Base-by-base conservation (phyloP, 2,888 invertebrate genomes). In the Molanna angustata region DNA sequence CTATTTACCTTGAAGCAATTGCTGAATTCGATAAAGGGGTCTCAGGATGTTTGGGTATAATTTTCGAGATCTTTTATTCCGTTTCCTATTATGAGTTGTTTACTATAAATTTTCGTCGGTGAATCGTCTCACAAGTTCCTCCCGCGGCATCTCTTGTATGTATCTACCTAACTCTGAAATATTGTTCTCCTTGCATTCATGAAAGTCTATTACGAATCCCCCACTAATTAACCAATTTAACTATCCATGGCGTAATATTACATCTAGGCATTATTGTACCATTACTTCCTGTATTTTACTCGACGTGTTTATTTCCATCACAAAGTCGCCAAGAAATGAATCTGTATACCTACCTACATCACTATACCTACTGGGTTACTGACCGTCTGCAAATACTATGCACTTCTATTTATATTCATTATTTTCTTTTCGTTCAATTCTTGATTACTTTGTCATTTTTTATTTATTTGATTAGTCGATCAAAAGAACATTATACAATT, bases 171-270 rank as follows among this genome's bases (percentile, higher is more conserved):
- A 27, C 27, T 11, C 6, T 27, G 11, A 27, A 27, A 7, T 4
- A 27, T 11, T 27, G 6, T 27, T 27, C 27, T 27, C 11, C 6
- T 27, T 27, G 27, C 27, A 27, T 27, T 4, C 11, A 27, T 27
- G 27, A 4, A 27, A 4, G 4, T 11, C 11, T 27, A 27, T 27
- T 27, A 27, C 11, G n/a, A 27, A 27, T 27, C 27, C 27, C 11
- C 27, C 46, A 46, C 33, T 46, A 46, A 46, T 46, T 46, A 46
- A 46, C 46, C 14, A 20, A 46, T 46, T 46, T 46, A 46, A 46
- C 46, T 35, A 21, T 46, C 46, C 46, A 35, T 46, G 35, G n/a
- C n/a, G n/a, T 20, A 35, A 46, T 18, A 46, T 46, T 46, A 35
- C 46, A 46, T 46, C 35, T 32, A 35, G 21, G n/a, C 32, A 33